Evolutionary conservation across 2,113 vertebrate species (phyloP).

Genomic region (Tyto alba): DNA sequence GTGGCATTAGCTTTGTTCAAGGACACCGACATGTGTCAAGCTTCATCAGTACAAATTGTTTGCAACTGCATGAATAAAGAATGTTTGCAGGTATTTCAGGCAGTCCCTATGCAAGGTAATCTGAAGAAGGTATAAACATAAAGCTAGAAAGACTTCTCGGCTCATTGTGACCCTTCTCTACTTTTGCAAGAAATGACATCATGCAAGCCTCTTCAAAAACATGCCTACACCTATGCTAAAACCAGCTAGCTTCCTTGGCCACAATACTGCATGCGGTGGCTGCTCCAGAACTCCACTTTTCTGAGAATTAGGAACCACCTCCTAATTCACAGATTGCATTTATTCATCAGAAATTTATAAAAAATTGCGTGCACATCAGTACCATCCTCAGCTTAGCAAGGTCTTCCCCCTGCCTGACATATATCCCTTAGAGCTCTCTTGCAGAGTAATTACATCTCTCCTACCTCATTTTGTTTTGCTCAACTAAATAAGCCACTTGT

Average conservation of each 20-base stretch:
- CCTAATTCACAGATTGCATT: not conserved
- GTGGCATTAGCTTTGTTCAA: not conserved
- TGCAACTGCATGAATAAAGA: not conserved
- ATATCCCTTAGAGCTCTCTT: not conserved
- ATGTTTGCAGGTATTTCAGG: not conserved
- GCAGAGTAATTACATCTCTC: not conserved
- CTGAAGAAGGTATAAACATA: not conserved
- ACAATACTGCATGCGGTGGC: not conserved
- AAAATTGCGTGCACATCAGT: not conserved
- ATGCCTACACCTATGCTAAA: not conserved
- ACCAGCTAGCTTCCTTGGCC: not conserved
- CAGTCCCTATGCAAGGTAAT: not conserved
- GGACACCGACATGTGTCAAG: rapidly evolving
- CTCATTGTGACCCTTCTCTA: not conserved
- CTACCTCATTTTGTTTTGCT: not conserved
- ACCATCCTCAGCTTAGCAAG: not conserved
- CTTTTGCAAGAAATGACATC: not conserved
- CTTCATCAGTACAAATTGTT: not conserved
- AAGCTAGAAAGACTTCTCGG: not conserved
- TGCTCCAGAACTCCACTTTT: not conserved
- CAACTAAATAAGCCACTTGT: not conserved
- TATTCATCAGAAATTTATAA: not conserved
- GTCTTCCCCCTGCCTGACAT: not conserved
- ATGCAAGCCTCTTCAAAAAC: not conserved
- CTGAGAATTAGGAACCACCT: not conserved